A percentile compares a stretch with the other conserved stretches of the same genome.
Conservation (phyloP, 2,797 vertebrate genomes). For the Aphelocoma californica region DNA sequence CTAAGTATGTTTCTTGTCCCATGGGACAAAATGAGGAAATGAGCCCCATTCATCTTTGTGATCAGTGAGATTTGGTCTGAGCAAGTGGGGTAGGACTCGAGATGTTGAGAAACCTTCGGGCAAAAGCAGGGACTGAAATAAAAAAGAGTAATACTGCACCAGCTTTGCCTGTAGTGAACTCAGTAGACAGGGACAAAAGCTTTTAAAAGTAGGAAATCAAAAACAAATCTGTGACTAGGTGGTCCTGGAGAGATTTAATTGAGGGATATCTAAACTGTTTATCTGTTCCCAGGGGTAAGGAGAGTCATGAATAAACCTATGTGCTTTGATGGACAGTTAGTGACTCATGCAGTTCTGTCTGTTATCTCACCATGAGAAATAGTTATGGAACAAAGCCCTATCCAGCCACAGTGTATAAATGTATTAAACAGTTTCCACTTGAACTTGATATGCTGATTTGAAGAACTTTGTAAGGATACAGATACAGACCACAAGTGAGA, state of each 20-base stretch:
- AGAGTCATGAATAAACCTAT: neutral
- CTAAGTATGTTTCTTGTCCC: neutral
- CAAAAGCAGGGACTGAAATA: neutral
- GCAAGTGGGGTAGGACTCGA: neutral
- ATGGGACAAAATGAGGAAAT: conserved; percentile 37
- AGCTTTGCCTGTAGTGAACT: neutral
- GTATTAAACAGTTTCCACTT: neutral
- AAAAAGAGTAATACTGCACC: neutral
- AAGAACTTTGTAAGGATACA: neutral
- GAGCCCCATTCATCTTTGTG: conserved; percentile 7
- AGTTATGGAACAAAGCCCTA: neutral
- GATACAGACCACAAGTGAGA: neutral
- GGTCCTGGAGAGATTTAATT: neutral
- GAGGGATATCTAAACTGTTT: conserved; percentile 16
- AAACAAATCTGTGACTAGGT: conserved; percentile 1
- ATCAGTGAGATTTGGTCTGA: conserved; percentile 1
- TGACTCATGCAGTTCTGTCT: conserved; percentile 12
- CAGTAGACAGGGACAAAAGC: neutral
- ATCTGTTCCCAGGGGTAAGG: conserved; percentile 16
- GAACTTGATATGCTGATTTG: neutral
- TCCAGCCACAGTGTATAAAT: neutral
- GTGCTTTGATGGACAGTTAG: conserved; percentile 20
- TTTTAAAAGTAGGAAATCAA: neutral
- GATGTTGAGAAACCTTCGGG: neutral
- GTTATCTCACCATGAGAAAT: conserved; percentile 14